Conservation (phyloP, 2,113 vertebrate species). For the Choloepus hoffmanni region DNA sequence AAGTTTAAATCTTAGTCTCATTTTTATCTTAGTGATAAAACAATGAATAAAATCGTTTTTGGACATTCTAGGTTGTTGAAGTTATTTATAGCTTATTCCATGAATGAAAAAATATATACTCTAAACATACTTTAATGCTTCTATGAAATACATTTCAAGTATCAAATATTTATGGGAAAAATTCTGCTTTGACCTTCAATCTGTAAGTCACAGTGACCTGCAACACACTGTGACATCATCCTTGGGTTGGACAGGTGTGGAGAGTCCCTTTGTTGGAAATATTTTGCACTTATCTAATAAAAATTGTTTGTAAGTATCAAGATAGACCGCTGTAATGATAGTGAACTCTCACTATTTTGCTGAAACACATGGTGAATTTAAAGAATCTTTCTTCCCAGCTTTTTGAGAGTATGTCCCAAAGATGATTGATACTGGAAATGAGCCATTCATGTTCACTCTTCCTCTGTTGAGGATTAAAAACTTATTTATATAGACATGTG, state of each 20-base stretch:
- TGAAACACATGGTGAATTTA: background rate
- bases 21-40: conserved; percentile 50
- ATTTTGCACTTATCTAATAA: background rate
- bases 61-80: background rate
- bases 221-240: background rate
- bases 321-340: background rate
- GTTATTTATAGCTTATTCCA: background rate
- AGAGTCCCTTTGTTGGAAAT: background rate
- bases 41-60: conserved; percentile 15
- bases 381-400: background rate
- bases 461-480: background rate
- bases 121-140: background rate
- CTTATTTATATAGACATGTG: background rate
- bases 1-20: background rate
- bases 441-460: background rate
- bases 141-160: background rate
- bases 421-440: background rate
- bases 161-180: background rate
- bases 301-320: background rate
- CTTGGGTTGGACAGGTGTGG: background rate
- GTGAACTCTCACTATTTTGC: background rate
- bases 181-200: background rate
- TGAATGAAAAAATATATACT: background rate
- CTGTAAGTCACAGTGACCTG: background rate
- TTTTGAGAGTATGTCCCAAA: background rate